Conservation (phyloP, 1,140 invertebrate species). For the Drosophila chauvacae region DNA sequence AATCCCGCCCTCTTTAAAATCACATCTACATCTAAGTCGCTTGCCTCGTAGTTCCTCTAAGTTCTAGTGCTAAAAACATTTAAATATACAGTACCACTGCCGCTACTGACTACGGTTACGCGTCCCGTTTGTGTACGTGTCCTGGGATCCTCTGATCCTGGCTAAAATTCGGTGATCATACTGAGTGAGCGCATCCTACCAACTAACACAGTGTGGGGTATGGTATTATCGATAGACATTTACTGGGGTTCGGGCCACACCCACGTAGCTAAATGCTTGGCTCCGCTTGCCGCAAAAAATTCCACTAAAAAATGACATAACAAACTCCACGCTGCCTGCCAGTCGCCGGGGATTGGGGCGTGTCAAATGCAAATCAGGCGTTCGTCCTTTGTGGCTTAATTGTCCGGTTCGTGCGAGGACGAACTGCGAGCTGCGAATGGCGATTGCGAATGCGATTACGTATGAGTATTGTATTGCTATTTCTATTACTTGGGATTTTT, state of each 20-base stretch:
- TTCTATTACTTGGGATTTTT: conserved; percentile 38
- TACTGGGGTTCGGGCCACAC: conserved; percentile 44
- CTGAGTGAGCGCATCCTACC: conserved; percentile 44
- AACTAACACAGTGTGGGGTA: conserved; percentile 34
- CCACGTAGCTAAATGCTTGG: conserved; percentile 46
- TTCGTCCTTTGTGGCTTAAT: conserved; percentile 50
- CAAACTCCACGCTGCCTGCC: conserved; percentile 44
- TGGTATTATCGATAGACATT: conserved; percentile 55
- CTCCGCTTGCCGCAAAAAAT: conserved; percentile 34
- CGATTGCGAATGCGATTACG: conserved; percentile 30
- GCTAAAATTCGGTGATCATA: conserved; percentile 45
- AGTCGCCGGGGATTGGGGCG: conserved; percentile 40
- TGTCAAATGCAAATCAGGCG: conserved; percentile 56
- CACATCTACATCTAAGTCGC: conserved; percentile 78
- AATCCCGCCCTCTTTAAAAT: conserved; percentile 65
- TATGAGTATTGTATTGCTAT: conserved; percentile 39
- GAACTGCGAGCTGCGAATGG: conserved; percentile 9
- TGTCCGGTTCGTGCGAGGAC: conserved; percentile 31
- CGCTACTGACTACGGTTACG: conserved; percentile 49
- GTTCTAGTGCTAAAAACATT: conserved; percentile 81
- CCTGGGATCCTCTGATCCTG: conserved; percentile 23
- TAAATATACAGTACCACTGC: conserved; percentile 73
- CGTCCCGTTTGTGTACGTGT: conserved; percentile 10
- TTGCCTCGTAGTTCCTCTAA: conserved; percentile 64
- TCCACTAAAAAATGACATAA: conserved; percentile 56